Evolutionary conservation across 35 echinoderm and acorn worm genomes (phyloP).

Genomic region (Heliocidaris tuberculata): DNA sequence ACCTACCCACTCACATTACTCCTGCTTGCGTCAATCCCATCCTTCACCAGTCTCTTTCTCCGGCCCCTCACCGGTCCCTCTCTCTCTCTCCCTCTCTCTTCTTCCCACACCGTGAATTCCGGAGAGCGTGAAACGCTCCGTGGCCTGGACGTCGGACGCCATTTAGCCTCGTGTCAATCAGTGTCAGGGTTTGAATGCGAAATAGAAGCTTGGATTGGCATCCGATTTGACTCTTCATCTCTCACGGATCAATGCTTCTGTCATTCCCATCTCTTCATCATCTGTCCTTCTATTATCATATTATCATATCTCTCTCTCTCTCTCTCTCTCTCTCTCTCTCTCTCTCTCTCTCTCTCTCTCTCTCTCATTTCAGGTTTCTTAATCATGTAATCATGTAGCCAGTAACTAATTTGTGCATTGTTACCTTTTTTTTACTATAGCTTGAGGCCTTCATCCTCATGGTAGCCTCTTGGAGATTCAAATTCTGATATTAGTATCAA

Average conservation of each 20-base stretch:
- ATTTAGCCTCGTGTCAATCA: constrained; percentile 40
- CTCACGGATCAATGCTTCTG: constrained; percentile 26
- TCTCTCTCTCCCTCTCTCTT: neutral
- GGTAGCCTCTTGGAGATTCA: no score
- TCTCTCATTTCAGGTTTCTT: neutral
- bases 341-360: neutral
- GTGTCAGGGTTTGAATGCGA: constrained; percentile 17
- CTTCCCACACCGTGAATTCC: constrained; percentile 14
- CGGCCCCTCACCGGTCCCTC: neutral
- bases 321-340: neutral
- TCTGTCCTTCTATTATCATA: neutral
- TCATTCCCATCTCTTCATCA: constrained; percentile 17
- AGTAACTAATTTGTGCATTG: neutral
- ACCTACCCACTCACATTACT: constrained; percentile 38
- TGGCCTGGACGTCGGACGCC: constrained; percentile 31
- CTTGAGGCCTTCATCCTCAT: no score
- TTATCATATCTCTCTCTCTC: neutral
- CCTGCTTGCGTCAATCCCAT: constrained; percentile 33
- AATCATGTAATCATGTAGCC: neutral
- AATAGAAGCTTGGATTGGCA: constrained; percentile 7
- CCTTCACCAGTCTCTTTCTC: constrained; percentile 1
- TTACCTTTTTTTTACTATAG: no score
- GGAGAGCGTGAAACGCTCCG: neutral
- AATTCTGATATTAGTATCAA: no score
- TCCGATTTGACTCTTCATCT: constrained; percentile 29